phyloP scores from a whole-genome alignment of 2,113 vertebrate species.

The Orcinus orca region DNA sequence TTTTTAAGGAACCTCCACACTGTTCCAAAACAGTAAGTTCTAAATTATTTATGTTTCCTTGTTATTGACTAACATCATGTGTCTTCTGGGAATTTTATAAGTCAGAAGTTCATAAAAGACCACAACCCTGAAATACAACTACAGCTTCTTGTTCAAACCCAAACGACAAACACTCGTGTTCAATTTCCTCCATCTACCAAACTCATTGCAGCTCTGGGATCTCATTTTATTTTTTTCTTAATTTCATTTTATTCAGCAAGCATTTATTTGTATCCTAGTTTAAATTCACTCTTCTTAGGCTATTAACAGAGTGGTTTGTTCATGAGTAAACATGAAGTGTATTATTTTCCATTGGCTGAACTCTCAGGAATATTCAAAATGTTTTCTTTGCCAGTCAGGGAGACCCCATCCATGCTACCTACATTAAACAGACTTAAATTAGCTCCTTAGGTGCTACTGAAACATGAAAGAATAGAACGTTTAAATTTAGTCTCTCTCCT shows the following conservation, averaged over 20 bases:
- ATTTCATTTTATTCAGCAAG: neutral
- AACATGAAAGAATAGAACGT: neutral
- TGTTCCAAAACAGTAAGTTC: neutral
- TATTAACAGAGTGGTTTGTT: neutral
- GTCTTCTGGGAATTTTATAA: conserved; percentile 34
- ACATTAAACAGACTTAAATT: neutral
- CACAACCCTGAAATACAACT: neutral
- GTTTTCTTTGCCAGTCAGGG: neutral
- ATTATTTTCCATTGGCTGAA: neutral
- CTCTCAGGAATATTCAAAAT: neutral
- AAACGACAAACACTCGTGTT: neutral
- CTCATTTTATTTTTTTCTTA: neutral
- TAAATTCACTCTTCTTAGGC: neutral
- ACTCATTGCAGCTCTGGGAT: neutral
- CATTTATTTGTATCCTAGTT: neutral
- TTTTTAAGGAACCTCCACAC: too few relatives aligned
- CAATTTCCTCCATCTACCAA: neutral
- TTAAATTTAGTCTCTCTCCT: neutral
- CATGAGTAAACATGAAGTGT: neutral
- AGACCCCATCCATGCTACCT: neutral
- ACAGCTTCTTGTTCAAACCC: neutral
- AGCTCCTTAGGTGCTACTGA: neutral
- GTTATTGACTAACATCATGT: neutral
- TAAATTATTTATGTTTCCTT: neutral
- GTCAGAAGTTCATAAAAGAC: neutral